Evolutionary conservation across 2,113 vertebrate genomes (phyloP).

Genomic region (Labeo rohita): DNA sequence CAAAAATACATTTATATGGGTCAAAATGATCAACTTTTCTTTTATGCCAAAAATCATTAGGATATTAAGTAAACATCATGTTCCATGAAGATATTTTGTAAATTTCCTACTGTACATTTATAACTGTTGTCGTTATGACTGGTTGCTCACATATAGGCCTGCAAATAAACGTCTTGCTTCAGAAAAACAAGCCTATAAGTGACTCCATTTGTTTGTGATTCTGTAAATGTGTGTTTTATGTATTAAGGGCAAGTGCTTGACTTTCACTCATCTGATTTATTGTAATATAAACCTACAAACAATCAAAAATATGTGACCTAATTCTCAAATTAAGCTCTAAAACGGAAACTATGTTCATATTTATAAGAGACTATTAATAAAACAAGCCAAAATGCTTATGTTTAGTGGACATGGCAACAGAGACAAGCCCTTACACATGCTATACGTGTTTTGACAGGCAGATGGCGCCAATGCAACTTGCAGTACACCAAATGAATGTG

Average conservation of each 20-base stretch:
- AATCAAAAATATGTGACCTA: background rate
- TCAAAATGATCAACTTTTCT: no score
- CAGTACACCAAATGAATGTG: conserved; percentile 19
- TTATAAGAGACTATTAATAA: background rate
- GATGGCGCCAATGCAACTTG: conserved; percentile 42
- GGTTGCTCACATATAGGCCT: no score
- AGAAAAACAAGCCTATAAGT: background rate
- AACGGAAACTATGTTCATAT: background rate
- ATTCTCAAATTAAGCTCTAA: background rate
- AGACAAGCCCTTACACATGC: background rate
- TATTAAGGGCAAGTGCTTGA: background rate
- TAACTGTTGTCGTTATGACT: no score
- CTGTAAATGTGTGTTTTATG: background rate
- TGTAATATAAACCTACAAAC: background rate
- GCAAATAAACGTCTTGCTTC: background rate
- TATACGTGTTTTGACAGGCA: background rate
- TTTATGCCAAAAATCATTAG: no score
- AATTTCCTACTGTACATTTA: no score
- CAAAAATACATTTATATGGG: no score
- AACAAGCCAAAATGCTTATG: background rate
- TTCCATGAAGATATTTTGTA: no score
- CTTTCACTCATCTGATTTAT: background rate
- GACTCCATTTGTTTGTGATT: background rate
- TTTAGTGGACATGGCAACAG: background rate
- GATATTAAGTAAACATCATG: no score